Evolutionary conservation across 2,797 vertebrate species (phyloP), one percentile per base, ranked within the genome.

Genomic region (Salmo trutta): DNA sequence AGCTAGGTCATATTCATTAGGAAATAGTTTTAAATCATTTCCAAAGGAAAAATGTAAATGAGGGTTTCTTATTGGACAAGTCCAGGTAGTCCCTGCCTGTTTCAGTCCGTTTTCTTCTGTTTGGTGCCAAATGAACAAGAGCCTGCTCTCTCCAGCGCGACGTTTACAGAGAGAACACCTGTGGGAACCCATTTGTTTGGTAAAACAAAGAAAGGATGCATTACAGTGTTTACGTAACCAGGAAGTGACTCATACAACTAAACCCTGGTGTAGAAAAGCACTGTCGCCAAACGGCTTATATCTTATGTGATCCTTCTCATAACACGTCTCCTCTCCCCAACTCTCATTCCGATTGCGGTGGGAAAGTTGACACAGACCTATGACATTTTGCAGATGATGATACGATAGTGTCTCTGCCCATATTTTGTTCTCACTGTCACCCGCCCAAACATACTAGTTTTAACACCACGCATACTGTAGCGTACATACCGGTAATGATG

Each of bases 361-460:
- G 82, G 86, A 88, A 84, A 87, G 81, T 88, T 90, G 87, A 88
- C 88, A 82, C 75, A 87, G n/a, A 82, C 79, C 84, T 81, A 2
- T 81, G 88, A 85, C 87, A 89, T 90, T 87, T 91, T 83, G 82
- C 81, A 17, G 82, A 87, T 86, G 77, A 81, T 68, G 82, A 84
- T 79, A 74, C 62, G 84, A 84, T 85, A 81, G 79, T 12, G 76
- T 33, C 53, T n/a, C 16, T 56, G 53, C 53, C 16, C 53, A 56
- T 76, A 81, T 86, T 83, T 87, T 88, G 85, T 83, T 76, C 76
- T 83, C 77, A 10, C 80, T 76, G 75, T 84, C 51, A 1, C 74
- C 81, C 0, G 56, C 79, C 73, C 83, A 87, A 85, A 71, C 24
- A 86, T 84, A 71, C 80, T 75, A 75, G 67, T 86, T 77, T 81